Evolutionary conservation across 2,797 vertebrate genomes (phyloP).

Genomic region (Microctenopoma steveboyesi): DNA sequence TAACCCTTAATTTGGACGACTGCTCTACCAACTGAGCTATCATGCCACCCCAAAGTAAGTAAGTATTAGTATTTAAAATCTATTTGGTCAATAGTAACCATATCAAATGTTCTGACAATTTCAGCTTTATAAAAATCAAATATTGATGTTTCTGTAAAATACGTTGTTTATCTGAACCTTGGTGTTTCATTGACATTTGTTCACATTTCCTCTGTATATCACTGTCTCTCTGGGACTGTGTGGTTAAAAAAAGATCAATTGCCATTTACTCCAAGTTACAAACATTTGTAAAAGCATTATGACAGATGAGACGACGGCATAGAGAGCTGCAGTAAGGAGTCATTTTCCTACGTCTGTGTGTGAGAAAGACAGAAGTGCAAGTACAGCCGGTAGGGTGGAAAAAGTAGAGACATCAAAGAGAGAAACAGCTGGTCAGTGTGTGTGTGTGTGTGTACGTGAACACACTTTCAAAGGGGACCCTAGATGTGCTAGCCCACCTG

Average conservation of each 20-base stretch:
- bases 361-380: constrained; percentile 19
- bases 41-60: no score
- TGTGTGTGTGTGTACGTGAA: constrained; percentile 49
- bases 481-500: constrained; percentile 66
- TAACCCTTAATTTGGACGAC: no score
- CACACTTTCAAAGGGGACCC: constrained; percentile 74
- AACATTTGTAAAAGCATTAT: neutral
- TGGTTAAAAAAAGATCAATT: neutral
- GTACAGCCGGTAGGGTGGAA: constrained; percentile 49
- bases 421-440: constrained; percentile 74
- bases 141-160: neutral
- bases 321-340: constrained; percentile 1
- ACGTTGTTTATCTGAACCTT: neutral
- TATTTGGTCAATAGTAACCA: no score
- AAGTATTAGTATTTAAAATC: no score
- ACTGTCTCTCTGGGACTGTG: no score
- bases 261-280: constrained; percentile 2
- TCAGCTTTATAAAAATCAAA: no score
- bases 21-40: no score
- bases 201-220: no score
- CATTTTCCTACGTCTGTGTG: constrained; percentile 1
- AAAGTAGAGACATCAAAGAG: constrained; percentile 75
- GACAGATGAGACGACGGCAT: neutral
- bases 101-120: no score
- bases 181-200: neutral